Evolutionary conservation across 2,797 vertebrate species (phyloP), one percentile per base, ranked within the genome.

Genomic region (Syngnathus rostellatus): DNA sequence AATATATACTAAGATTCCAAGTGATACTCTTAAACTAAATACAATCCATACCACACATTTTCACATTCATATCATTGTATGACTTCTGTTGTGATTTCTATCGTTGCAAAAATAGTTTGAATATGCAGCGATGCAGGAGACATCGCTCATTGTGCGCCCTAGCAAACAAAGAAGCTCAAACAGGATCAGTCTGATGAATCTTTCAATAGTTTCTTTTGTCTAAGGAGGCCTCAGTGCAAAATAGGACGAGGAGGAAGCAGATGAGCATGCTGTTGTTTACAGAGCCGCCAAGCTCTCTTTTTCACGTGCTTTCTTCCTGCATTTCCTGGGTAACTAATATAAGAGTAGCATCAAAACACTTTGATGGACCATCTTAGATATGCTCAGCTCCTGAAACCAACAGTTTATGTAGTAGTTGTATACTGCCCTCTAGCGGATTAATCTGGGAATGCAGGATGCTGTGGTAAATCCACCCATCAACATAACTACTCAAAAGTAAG

Each of bases 181-280:
- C 66, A 80, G 12, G 75, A 67, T 80, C 63, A 67, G 69, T 76
- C 58, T 69, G 81, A 81, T 67, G 51, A 67, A 64, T 70, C 68
- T 80, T 78, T 67, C 68, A 80, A 78, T 82, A 77, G 71, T 63
- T 64, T 74, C 68, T 74, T 73, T 81, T 84, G 83, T 84, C 75
- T 82, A 73, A 31, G 67, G 72, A 14, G 64, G 72, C 72, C 55
- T 69, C 63, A 66, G 74, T 70, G 79, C 76, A 74, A 72, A 79
- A 67, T 69, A 72, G 74, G 72, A 81, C 68, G 73, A 81, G 74
- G 80, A 72, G 72, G 63, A 73, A 81, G 68, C 72, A 82, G 41
- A 65, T 68, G 73, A 68, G 72, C 50, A 62, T 64, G 73, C 66
- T 70, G 50, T 68, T 70, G 74, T 61, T 69, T 55, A 50, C 59